Evolutionary conservation across 2,113 vertebrate species (phyloP).

Genomic region (Sialia sialis): DNA sequence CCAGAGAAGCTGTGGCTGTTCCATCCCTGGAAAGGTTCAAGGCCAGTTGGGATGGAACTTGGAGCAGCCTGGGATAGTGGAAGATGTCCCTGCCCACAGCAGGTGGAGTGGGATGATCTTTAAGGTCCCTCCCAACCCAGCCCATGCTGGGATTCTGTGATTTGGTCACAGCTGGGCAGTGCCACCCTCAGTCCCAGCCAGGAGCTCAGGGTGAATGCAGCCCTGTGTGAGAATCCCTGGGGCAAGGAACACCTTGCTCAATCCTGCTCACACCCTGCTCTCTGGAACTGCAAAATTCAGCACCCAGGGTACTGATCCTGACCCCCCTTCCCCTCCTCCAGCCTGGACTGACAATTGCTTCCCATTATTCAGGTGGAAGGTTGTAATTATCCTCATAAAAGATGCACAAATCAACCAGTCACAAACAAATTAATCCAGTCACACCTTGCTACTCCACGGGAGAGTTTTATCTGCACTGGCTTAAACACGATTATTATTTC

Average conservation of each 20-base stretch:
- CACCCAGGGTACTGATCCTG: constrained; percentile 63
- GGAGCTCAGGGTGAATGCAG: accelerated
- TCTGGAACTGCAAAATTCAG: constrained; percentile 71
- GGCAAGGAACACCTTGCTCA: not conserved
- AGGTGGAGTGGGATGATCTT: accelerated
- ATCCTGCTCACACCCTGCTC: not conserved
- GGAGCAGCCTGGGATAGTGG: accelerated
- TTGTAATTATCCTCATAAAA: constrained; percentile 73
- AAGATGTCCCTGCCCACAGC: not conserved
- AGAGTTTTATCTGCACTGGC: not conserved
- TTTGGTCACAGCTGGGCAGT: not conserved
- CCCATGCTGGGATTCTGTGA: too few relatives aligned
- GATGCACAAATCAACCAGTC: not conserved
- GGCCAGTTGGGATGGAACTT: not conserved
- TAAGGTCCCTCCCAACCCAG: not conserved
- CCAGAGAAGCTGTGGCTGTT: not conserved
- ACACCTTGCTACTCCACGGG: not conserved
- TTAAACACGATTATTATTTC: not conserved
- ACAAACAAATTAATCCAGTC: not conserved
- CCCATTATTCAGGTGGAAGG: constrained; percentile 75
- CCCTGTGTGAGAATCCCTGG: not conserved
- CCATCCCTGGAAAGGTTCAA: not conserved
- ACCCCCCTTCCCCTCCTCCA: constrained; percentile 71
- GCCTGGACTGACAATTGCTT: constrained; percentile 69
- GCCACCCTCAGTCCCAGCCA: not conserved